Base-by-base conservation (phyloP, 2,113 vertebrate species). In the Passer domesticus region DNA sequence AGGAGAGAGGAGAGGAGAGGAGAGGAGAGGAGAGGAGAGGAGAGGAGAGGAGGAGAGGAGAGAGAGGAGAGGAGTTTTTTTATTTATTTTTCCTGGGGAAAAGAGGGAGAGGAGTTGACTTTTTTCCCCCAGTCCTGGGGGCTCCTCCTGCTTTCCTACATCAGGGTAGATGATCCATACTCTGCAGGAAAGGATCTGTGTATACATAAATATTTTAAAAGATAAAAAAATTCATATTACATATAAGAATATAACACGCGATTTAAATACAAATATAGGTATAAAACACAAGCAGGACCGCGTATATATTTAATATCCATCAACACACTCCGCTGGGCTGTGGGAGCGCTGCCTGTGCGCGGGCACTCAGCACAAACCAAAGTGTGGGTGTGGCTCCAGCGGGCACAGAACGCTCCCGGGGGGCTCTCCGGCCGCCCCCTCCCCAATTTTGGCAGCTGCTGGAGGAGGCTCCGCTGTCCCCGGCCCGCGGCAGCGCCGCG, bases 241-340 rank as follows among this genome's bases (percentile, higher is more conserved):
- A 12, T 4, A 4, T 12, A 31, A 8, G 11, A 27, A 11, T 3
- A 31, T 5, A 47, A 49, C 0, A 21, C 8, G 1, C 7, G 9
- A 7, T 2, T 23, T 3, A 24, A 87, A 55, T 4, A 21, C 14
- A 18, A 39, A 21, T 3, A 16, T 1, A 33, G 39, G 0, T 15
- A 6, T 1, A 4, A 39, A 41, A 30, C 3, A 4, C 22, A 72
- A 5, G 1, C 0, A 30, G 8, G 7, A 37, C 27, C 2, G 20
- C 10, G 0, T 0, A 1, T 2, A 3, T 7, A 16, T n/a, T 16
- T 9, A 3, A 35, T 11, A 2, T 0, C 5, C 11, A 13, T 0
- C 2, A 17, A 14, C 1, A 1, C 1, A 1, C 3, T 22, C 8
- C 11, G 4, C 33, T 10, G 23, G 9, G 17, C 8, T 0, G 49